These are phyloP conservation scores for Leguminivora glycinivorella DNA, from an alignment of 1,140 invertebrate genomes.

Conservation along the genomic window DNA sequence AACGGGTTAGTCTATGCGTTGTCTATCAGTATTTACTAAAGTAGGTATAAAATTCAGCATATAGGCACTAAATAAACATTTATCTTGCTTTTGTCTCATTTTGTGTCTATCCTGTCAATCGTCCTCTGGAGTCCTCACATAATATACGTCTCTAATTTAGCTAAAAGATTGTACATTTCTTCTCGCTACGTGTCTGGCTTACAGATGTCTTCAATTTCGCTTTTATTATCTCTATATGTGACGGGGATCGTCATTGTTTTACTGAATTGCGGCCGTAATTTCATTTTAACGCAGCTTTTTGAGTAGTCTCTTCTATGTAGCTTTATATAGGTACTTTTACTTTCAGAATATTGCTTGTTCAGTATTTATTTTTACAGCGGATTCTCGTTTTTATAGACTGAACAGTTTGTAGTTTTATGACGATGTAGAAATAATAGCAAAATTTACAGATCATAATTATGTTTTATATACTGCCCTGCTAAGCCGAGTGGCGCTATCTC, in stretches of 20 bases:
- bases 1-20: too few species aligned
- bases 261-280: background rate
- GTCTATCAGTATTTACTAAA: too few species aligned
- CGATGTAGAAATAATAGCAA: too few species aligned
- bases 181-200: background rate
- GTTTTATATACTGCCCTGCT: too few species aligned
- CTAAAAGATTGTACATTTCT: slow-evolving; percentile 27
- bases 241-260: background rate
- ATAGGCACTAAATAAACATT: too few species aligned
- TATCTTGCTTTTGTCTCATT: slow-evolving; percentile 3
- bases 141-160: slow-evolving; percentile 22
- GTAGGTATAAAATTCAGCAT: too few species aligned
- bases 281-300: background rate
- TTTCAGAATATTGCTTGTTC: too few species aligned
- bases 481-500: too few species aligned
- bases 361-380: too few species aligned
- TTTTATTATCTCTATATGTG: slow-evolving; percentile 13
- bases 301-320: background rate
- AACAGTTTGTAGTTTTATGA: too few species aligned
- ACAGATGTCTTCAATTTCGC: slow-evolving; percentile 6
- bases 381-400: too few species aligned
- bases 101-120: slow-evolving; percentile 4
- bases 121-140: background rate
- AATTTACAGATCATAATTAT: too few species aligned
- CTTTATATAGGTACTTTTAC: background rate